Evolutionary conservation across 1,140 invertebrate species (phyloP).

Genomic region (Temnothorax nylanderi): DNA sequence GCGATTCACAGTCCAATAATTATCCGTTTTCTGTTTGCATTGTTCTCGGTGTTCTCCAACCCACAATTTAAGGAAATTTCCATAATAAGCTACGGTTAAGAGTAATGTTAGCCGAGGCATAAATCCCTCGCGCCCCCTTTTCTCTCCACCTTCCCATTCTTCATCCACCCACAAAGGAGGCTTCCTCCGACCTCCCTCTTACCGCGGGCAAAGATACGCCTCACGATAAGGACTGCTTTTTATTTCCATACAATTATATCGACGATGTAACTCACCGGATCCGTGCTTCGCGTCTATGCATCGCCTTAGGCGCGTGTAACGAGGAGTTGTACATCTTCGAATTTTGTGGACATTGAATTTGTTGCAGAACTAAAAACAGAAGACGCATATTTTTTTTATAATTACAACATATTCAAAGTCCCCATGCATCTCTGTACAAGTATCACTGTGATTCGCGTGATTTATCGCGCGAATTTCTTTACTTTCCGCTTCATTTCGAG

Average conservation of each 20-base stretch:
- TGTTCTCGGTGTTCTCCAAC: constrained; percentile 72
- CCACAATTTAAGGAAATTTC: constrained; percentile 77
- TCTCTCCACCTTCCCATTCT: constrained; percentile 58
- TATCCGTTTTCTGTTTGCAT: constrained; percentile 80
- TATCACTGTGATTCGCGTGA: not conserved
- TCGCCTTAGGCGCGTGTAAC: constrained; percentile 6
- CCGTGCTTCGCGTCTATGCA: constrained; percentile 30
- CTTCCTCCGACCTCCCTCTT: not conserved
- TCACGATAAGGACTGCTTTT: constrained; percentile 60
- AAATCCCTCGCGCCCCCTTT: constrained; percentile 67
- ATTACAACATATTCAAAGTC: not conserved
- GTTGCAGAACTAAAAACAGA: not conserved
- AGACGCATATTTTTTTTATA: not conserved
- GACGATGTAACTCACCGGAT: constrained; percentile 64
- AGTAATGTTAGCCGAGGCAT: constrained; percentile 72
- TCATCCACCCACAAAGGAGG: constrained; percentile 59
- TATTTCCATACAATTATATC: constrained; percentile 74
- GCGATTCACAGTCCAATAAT: constrained; percentile 76
- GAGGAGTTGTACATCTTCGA: not conserved
- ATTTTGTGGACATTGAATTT: not conserved
- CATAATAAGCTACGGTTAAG: constrained; percentile 78
- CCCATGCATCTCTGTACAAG: not conserved
- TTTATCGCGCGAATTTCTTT: constrained; percentile 5
- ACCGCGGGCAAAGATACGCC: constrained; percentile 36
- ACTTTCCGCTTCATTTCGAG: not conserved